Evolutionary conservation across 2,113 vertebrate genomes (phyloP).

Genomic region (Silurus glanis): DNA sequence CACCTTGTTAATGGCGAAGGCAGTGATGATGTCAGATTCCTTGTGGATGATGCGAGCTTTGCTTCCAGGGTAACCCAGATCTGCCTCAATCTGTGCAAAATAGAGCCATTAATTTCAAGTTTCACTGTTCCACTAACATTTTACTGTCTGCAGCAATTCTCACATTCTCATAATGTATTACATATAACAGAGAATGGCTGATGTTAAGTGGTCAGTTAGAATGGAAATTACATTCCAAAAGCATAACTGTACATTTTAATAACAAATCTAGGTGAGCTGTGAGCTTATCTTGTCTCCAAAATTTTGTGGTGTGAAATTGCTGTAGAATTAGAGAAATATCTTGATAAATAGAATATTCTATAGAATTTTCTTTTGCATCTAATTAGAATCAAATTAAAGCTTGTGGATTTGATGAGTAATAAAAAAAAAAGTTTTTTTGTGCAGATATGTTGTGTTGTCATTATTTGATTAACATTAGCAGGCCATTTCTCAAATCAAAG

Average conservation of each 20-base stretch:
- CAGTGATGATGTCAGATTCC: slow-evolving; percentile 98
- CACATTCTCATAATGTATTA: not conserved
- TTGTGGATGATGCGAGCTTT: slow-evolving; percentile 98
- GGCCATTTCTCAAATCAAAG: not conserved
- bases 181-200: not conserved
- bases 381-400: not conserved
- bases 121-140: not conserved
- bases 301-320: not conserved
- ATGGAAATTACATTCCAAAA: not conserved
- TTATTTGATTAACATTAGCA: not conserved
- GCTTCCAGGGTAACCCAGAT: slow-evolving; percentile 83
- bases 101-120: not conserved
- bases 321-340: not conserved
- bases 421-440: not conserved
- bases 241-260: not conserved
- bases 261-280: not conserved
- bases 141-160: slow-evolving; percentile 1
- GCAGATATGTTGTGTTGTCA: not conserved
- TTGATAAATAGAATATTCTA: not conserved
- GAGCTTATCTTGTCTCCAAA: too few relatives aligned
- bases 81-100: slow-evolving; percentile 82
- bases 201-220: slow-evolving; percentile 7
- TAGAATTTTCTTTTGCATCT: not conserved
- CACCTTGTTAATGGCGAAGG: slow-evolving; percentile 98
- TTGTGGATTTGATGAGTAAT: too few relatives aligned